Evolutionary conservation across 2,888 invertebrate species (phyloP), one percentile per base, ranked within the genome.

Genomic region (Colletes collaris): DNA sequence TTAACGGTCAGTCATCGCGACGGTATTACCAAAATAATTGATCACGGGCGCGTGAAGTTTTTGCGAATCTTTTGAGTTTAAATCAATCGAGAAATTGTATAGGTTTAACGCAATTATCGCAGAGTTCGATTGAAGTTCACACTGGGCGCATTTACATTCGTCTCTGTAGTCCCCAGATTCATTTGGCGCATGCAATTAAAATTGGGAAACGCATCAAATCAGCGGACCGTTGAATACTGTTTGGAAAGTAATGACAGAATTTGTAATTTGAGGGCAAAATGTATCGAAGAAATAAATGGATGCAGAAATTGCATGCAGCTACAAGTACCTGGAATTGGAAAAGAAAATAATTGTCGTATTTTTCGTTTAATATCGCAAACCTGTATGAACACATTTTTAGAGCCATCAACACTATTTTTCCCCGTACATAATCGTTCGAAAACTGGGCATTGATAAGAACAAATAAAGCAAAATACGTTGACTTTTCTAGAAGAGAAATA

Each of bases 51-150:
- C 37, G 46, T 8, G 5, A 62, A 60, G 16, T 64, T 64, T 58
- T 53, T 27, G 44, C 35, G n/a, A 8, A 50, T 52, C 64, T 44
- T 55, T 67, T 58, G 6, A 64, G 49, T 70, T 81, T 58, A 70
- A 75, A 75, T 80, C 74, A 66, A 80, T 74, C 67, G 68, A 75
- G 79, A 79, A 79, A 75, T 77, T 75, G 63, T 70, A 75, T 62
- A 59, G 53, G 35, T 59, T 81, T 67, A 63, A 70, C 66, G 67
- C 66, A 75, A 81, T 81, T 75, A 75, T 50, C 74, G 49, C 37
- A 58, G n/a, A 11, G 74, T 62, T 68, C 74, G 67, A 79, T 79
- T 74, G 79, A 70, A 74, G 75, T 81, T 70, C 75, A 60, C 53
- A 16, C 68, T 44, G 64, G 16, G n/a, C 64, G 49, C 72, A 77